These are phyloP conservation scores for Garra rufa DNA, from an alignment of 2,113 vertebrate species.

Conservation along the genomic window DNA sequence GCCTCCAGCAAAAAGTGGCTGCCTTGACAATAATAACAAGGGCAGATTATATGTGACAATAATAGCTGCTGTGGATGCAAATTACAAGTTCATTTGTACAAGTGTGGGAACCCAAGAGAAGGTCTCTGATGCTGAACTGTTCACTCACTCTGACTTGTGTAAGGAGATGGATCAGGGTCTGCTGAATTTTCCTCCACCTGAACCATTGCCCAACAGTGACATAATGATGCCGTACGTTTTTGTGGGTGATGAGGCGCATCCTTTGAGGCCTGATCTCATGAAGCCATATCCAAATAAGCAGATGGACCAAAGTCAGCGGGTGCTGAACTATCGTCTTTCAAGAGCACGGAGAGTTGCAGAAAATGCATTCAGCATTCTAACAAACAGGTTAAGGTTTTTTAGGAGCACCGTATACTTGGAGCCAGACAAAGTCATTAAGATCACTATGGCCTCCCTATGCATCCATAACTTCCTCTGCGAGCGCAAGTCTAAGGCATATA, in stretches of 20 bases:
- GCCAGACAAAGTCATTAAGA: constrained; percentile 42
- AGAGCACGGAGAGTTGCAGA: constrained; percentile 18
- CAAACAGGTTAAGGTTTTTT: constrained; percentile 46
- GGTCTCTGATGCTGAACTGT: constrained; percentile 36
- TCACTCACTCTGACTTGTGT: constrained; percentile 12
- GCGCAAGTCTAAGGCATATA: constrained; percentile 40
- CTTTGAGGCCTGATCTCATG: constrained; percentile 24
- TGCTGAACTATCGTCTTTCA: constrained; percentile 37
- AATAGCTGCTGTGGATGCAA: constrained; percentile 50
- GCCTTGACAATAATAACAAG: background rate
- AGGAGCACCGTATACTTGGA: constrained; percentile 31
- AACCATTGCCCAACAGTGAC: constrained; percentile 20
- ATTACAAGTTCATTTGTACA: constrained; percentile 46
- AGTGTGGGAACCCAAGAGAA: constrained; percentile 34
- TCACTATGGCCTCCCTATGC: constrained; percentile 46
- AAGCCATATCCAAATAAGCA: constrained; percentile 27
- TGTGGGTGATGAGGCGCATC: constrained; percentile 39
- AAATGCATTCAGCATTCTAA: constrained; percentile 49
- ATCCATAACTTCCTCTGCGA: constrained; percentile 49
- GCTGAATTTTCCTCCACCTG: constrained; percentile 27
- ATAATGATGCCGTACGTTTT: constrained; percentile 35
- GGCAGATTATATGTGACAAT: constrained; percentile 16
- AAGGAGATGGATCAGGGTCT: constrained; percentile 30
- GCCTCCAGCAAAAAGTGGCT: constrained; percentile 34
- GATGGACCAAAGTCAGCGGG: constrained; percentile 23